Evolutionary conservation across 2,113 vertebrate genomes (phyloP).

Genomic region (Notarius quadriscutis): DNA sequence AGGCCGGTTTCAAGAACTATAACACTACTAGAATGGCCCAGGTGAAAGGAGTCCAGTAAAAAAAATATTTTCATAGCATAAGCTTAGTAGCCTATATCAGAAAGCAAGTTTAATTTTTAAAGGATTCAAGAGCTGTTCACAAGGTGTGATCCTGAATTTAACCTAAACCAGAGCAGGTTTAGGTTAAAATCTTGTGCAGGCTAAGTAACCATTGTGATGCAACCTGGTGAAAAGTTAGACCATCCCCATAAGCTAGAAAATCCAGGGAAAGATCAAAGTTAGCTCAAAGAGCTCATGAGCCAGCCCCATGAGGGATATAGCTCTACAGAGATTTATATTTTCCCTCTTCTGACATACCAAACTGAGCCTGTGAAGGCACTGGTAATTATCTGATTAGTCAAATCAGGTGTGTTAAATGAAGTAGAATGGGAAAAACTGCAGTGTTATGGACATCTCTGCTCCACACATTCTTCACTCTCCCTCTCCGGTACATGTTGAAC

Average conservation of each 20-base stretch:
- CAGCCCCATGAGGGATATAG: not conserved
- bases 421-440: not conserved
- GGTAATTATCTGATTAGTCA: not conserved
- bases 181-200: too few relatives aligned
- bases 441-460: not conserved
- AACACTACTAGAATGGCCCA: not conserved
- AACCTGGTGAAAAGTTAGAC: not conserved
- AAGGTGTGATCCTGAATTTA: not conserved
- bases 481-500: not conserved
- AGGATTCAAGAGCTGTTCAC: not conserved
- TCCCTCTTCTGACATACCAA: not conserved
- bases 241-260: not conserved
- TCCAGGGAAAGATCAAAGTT: slow-evolving; percentile 2
- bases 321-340: not conserved
- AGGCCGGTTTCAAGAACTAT: too few relatives aligned
- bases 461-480: not conserved
- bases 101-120: not conserved
- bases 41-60: not conserved
- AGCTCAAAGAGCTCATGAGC: not conserved
- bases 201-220: not conserved
- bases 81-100: not conserved
- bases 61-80: not conserved
- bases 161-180: not conserved
- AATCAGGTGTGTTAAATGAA: not conserved
- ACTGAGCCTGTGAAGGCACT: not conserved